Evolutionary conservation across 2,113 vertebrate genomes (phyloP).

Genomic region (Megaceryle torquata): DNA sequence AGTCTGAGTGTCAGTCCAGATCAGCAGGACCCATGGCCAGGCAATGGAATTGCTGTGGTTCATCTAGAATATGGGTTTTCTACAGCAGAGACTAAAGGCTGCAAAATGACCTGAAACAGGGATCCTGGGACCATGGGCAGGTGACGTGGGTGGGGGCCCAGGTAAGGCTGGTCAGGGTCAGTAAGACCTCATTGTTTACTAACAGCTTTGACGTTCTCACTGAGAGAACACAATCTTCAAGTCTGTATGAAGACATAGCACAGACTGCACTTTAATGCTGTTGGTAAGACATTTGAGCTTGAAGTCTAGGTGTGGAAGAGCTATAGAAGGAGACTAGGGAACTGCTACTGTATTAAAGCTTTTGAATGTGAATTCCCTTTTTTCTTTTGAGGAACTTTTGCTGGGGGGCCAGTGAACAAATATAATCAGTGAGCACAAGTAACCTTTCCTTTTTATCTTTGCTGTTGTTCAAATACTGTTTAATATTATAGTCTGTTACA

Average conservation of each 20-base stretch:
- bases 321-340: not conserved
- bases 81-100: not conserved
- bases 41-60: not conserved
- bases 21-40: not conserved
- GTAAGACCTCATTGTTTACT: not conserved
- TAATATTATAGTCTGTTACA: not conserved
- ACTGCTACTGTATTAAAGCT: not conserved
- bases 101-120: not conserved
- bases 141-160: rapidly evolving
- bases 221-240: not conserved
- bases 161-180: not conserved
- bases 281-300: not conserved
- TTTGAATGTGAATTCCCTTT: not conserved
- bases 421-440: not conserved
- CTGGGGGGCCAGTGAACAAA: not conserved
- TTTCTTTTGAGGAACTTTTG: not conserved
- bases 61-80: not conserved
- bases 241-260: not conserved
- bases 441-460: not conserved
- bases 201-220: not conserved
- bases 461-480: not conserved
- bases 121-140: not conserved
- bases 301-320: not conserved
- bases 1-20: not conserved
- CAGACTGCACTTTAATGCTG: not conserved